Base-by-base conservation (phyloP, 2,888 invertebrate genomes). In the Drosophila austrosaltans region DNA sequence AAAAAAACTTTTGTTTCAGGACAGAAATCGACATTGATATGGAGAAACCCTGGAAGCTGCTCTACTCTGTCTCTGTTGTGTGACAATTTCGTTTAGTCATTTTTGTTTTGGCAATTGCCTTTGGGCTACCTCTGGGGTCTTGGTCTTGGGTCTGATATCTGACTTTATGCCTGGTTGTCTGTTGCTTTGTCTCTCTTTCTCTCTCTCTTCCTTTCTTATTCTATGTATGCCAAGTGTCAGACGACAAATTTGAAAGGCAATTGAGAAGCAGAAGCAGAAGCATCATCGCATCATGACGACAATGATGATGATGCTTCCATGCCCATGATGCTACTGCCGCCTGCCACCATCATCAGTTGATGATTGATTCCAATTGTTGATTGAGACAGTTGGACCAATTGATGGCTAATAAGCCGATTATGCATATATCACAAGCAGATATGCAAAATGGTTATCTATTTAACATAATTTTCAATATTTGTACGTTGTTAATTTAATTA, bases 81-180 rank as follows among this genome's bases (percentile, higher is more conserved):
- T 69, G 70, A 66, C 71, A 79, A 74, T 72, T 72, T 68, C 62
- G 71, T 73, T 62, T 64, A 75, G 69, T 75, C 76, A 74, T 75
- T 62, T 62, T 65, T 36, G 69, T 53, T 53, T 53, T 39, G 48
- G 20, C 59, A 53, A 53, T 42, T 64, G 66, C 32, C 39, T 53
- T 57, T 57, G 57, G 44, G 62, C 62, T 36, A 54, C 53, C 16
- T 53, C 30, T 36, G 25, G 25, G 40, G 40, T 40, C 48, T 16
- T 25, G 12, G 42, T 28, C 39, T 57, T 67, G 42, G 61, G 61
- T 7, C 75, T 56, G 56, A 28, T 59, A 44, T 62, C 75, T 68
- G 59, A 54, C 75, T 72, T 48, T 48, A 48, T 48, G 75, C 69
- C 75, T 62, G 16, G 48, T 32, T 53, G 62, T 25, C 39, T 40